A percentile compares a stretch with the other conserved stretches of the same genome.
Conservation (phyloP, 2,797 vertebrate species). For the Parambassis ranga region DNA sequence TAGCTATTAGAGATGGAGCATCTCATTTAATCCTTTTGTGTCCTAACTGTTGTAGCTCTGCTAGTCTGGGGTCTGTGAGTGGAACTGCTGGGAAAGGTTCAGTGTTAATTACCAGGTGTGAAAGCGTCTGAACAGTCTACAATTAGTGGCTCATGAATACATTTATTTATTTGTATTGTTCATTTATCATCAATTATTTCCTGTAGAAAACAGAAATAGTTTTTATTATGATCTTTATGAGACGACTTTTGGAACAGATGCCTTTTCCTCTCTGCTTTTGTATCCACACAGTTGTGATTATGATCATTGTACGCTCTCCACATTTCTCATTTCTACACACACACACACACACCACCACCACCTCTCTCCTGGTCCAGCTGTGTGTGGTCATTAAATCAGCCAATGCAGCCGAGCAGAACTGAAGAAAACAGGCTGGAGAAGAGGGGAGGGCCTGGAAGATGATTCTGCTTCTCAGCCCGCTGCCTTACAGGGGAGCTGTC, state of each 20-base stretch:
- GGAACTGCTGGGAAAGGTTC: constrained; percentile 8
- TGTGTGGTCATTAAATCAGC: constrained; percentile 79
- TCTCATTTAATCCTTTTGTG: not conserved
- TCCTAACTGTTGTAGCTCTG: constrained; percentile 16
- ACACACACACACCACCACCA: no score
- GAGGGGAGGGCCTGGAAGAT: constrained; percentile 19
- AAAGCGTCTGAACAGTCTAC: constrained; percentile 22
- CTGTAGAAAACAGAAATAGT: not conserved
- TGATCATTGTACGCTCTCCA: constrained; percentile 26
- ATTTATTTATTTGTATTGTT: not conserved
- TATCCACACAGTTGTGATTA: constrained; percentile 27
- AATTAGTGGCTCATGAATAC: not conserved
- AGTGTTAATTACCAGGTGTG: constrained; percentile 8
- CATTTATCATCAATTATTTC: not conserved
- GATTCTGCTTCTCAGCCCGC: constrained; percentile 39
- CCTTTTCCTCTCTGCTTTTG: not conserved
- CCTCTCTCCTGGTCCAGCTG: constrained; percentile 53
- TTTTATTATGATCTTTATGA: not conserved
- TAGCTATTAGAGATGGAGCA: constrained; percentile 16
- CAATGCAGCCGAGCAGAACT: constrained; percentile 69
- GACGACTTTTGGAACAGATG: not conserved
- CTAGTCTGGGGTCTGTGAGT: constrained; percentile 10
- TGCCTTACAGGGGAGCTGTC: constrained; percentile 38
- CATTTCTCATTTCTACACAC: constrained; percentile 29
- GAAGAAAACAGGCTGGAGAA: constrained; percentile 50